These are phyloP conservation scores for Cecidostiba fungosa DNA, from an alignment of 2,888 invertebrate genomes.

Conservation along the genomic window DNA sequence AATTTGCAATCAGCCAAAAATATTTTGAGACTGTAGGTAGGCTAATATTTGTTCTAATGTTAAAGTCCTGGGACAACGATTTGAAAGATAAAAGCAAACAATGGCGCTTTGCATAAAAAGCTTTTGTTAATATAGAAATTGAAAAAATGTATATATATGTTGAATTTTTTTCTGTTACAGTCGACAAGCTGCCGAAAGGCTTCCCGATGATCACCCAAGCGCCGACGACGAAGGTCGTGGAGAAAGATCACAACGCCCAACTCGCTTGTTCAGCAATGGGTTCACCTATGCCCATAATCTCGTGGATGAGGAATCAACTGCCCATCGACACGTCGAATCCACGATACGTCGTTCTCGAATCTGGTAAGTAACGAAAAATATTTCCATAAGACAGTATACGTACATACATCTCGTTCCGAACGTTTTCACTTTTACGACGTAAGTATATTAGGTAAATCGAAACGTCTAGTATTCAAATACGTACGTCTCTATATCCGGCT, in stretches of 20 bases:
- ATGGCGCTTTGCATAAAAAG: too few species aligned
- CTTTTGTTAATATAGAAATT: too few species aligned
- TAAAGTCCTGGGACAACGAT: neutral
- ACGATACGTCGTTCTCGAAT: conserved; percentile 91
- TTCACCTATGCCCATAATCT: conserved; percentile 89
- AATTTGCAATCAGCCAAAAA: neutral
- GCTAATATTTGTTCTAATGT: neutral
- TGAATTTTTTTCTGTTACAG: conserved; percentile 81
- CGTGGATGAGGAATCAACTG: conserved; percentile 96
- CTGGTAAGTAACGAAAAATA: conserved; percentile 83
- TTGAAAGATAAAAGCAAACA: neutral
- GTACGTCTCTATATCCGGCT: neutral
- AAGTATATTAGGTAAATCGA: neutral
- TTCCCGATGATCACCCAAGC: conserved; percentile 95
- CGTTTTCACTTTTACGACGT: neutral
- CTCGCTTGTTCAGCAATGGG: conserved; percentile 95
- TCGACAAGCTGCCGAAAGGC: conserved; percentile 93
- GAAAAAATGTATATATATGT: too few species aligned
- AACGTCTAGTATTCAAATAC: conserved; percentile 10
- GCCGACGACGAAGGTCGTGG: conserved; percentile 96
- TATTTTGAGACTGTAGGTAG: neutral
- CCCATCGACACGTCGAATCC: conserved; percentile 93
- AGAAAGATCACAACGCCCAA: conserved; percentile 95
- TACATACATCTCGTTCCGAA: too few species aligned
- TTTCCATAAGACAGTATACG: neutral